phyloP scores from a whole-genome alignment of 2,888 invertebrate genomes.

The Encarsia formosa region DNA sequence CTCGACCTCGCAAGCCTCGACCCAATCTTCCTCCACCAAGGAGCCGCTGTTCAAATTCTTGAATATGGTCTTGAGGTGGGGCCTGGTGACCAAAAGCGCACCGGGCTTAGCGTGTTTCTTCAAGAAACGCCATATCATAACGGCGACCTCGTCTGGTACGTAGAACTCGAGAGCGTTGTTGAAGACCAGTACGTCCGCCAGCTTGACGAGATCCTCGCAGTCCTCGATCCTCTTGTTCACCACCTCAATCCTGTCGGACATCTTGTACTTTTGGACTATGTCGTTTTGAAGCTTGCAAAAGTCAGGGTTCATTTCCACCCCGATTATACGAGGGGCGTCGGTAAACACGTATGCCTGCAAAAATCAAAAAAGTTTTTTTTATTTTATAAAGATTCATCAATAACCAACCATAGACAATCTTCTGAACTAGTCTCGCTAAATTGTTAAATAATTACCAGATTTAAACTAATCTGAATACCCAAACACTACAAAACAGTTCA shows the following conservation, averaged over 20 bases:
- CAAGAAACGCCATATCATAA: constrained; percentile 60
- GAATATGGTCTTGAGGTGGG: constrained; percentile 58
- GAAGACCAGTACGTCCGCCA: constrained; percentile 60
- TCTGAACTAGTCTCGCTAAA: too few relatives aligned
- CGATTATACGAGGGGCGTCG: constrained; percentile 58
- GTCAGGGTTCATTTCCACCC: constrained; percentile 67
- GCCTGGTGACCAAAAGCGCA: constrained; percentile 58
- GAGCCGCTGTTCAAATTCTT: constrained; percentile 51
- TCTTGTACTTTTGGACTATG: constrained; percentile 56
- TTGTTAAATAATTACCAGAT: too few relatives aligned
- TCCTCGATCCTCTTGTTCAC: constrained; percentile 60
- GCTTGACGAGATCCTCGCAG: constrained; percentile 54
- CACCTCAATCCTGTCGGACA: constrained; percentile 57
- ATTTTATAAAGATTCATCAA: too few relatives aligned
- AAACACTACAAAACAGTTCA: too few relatives aligned
- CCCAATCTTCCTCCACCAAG: too few relatives aligned
- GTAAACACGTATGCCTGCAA: constrained; percentile 62
- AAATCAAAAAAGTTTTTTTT: background rate
- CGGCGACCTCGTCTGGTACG: constrained; percentile 58
- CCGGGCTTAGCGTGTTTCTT: constrained; percentile 56
- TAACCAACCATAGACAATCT: too few relatives aligned
- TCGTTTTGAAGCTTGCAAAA: constrained; percentile 61
- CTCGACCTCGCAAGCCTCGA: too few relatives aligned
- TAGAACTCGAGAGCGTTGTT: constrained; percentile 72
- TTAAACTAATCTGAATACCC: too few relatives aligned